phyloP scores from a whole-genome alignment of 2,113 vertebrate genomes.

The Rostratula benghalensis region DNA sequence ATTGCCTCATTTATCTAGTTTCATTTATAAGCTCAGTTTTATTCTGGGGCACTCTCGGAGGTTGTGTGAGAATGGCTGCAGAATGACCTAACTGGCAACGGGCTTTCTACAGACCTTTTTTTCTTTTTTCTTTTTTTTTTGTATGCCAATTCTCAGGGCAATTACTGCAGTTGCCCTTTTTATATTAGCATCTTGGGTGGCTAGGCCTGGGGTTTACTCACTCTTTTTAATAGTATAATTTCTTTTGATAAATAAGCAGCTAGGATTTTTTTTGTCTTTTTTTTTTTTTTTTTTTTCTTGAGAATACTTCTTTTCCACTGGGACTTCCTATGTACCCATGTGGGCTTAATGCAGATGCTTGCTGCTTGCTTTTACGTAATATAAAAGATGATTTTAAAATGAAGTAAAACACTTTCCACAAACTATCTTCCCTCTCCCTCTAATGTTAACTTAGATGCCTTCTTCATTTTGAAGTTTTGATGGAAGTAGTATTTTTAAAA shows the following conservation, averaged over 20 bases:
- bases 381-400: slow-evolving; percentile 37
- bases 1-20: slow-evolving; percentile 66
- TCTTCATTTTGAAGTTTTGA: background rate
- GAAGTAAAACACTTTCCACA: background rate
- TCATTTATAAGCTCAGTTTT: slow-evolving; percentile 68
- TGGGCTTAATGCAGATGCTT: slow-evolving; percentile 4
- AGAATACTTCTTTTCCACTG: slow-evolving; percentile 46
- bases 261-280: slow-evolving; percentile 23
- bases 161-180: slow-evolving; percentile 64
- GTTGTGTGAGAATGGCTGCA: slow-evolving; percentile 56
- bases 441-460: background rate
- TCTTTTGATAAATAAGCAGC: slow-evolving; percentile 60
- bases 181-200: slow-evolving; percentile 61
- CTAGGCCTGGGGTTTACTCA: slow-evolving; percentile 45
- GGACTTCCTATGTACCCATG: slow-evolving; percentile 10
- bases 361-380: slow-evolving; percentile 1
- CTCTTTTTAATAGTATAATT: slow-evolving; percentile 56
- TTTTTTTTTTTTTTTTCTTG: background rate
- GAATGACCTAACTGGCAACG: slow-evolving; percentile 64
- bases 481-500: background rate
- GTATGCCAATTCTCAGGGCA: slow-evolving; percentile 63
- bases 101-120: slow-evolving; percentile 30
- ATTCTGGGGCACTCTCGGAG: slow-evolving; percentile 53
- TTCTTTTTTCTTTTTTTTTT: slow-evolving; percentile 20
- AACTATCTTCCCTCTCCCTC: background rate